Base-by-base conservation (phyloP, 2,888 invertebrate species). In the Cynaeus angustus region DNA sequence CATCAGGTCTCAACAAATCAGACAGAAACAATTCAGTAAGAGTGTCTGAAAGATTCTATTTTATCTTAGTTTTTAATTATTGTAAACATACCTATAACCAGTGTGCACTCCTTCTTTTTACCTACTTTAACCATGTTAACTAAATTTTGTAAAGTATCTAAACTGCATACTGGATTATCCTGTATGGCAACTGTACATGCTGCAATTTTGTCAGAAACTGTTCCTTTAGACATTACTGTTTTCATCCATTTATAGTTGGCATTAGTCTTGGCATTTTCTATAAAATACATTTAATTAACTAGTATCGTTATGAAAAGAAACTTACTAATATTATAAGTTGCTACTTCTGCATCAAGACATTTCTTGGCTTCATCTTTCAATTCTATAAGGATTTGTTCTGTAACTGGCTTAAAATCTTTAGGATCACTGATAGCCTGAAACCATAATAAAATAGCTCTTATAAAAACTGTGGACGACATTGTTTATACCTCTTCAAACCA, bases 151-250 rank as follows among this genome's bases (percentile, higher is more conserved):
- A 97, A 82, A 28, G 91, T 90, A 8, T 88, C 84, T 52, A 96
- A 83, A 83, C 92, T 94, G 82, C 93, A 92, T n/a, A 95, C 86
- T 0, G 96, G 94, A 76, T 91, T 92, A 79, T 95, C 92, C 88
- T 96, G 92, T 71, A 96, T 90, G 16, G 92, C 86, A 16, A 97
- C 87, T 4, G 93, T 92, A 68, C 92, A 90, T 0, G 96, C 96
- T 1, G 97, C 96, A 67, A 96, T 89, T 86, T 93, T 94, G 84
- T 97, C 97, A 0, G 91, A 89, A 0, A 92, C 88, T 0, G 96
- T 96, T 73, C 97, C 97, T 75, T 91, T 92, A 8, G 90, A 87
- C 75, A 95, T 86, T 7, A 96, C 90, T 1, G 92, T 93, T 76
- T 90, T 89, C 72, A 95, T 90, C 95, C 95, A 96, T 65, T 89